Base-by-base conservation (phyloP, 1,140 invertebrate genomes). In the Hypothenemus hampei region DNA sequence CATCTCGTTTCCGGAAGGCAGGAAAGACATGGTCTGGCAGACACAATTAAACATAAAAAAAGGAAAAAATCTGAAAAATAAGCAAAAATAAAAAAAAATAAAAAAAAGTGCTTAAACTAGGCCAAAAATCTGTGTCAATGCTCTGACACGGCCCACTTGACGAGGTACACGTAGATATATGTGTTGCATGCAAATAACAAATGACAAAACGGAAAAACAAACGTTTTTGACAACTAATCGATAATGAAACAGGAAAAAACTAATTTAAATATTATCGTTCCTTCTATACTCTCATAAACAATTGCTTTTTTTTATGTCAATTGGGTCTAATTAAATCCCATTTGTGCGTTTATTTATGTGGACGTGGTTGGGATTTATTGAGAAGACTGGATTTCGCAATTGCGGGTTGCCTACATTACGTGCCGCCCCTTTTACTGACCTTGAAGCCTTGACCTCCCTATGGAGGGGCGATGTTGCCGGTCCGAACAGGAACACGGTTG, bases 1-100 rank as follows among this genome's bases (percentile, higher is more conserved):
- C 6, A 59, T 45, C 36, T 65, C 58, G 47, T 59, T 66, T 50
- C 61, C 61, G 49, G 67, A 65, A 26, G 63, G 58, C 13, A 61
- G 60, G n/a, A n/a, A n/a, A 7, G 67, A 67, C 67, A 69, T 69
- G 31, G 20, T 46, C 29, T 7, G 4, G 10, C 35, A 11, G 35
- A 6, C 15, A n/a, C 15, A 6, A 37, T 6, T 6, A 6, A 37
- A 16, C 7, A 37, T 16, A 10, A 37, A 37, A 37, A 3, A 15
- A 6, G 35, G 11, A 37, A 7, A 37, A 15, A 37, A 16, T 37
- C 11, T 37, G 35, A 13, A 37, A 16, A 8, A 15, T 29, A 11
- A 15, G 15, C 15, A 37, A 16, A n/a, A 37, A 13, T 37, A 13
- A n/a, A 37, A 16, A 37, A n/a, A n/a, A 3, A 29, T n/a, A 29